Percentiles rank a stretch among this genome's conserved stretches.
Conservation (phyloP, 2,888 invertebrate species). For the Yponomeuta plumbellus region DNA sequence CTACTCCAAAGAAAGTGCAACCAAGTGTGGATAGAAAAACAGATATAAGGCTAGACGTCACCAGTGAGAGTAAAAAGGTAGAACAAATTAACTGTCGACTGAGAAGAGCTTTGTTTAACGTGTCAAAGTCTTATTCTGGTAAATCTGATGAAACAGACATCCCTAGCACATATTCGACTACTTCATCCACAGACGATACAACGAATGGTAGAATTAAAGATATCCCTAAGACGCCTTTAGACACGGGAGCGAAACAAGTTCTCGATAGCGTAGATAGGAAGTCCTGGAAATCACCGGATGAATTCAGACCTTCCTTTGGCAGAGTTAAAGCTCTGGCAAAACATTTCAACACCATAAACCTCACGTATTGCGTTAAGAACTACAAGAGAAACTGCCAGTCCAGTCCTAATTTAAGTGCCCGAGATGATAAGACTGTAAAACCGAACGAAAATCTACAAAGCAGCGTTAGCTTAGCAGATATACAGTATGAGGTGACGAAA, state of each 20-base stretch:
- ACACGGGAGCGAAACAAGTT: constrained; percentile 50
- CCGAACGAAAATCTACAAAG: constrained; percentile 43
- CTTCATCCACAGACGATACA: constrained; percentile 51
- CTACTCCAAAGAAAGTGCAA: not conserved
- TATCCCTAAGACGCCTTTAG: constrained; percentile 34
- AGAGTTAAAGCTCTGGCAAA: constrained; percentile 83
- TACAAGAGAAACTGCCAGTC: constrained; percentile 66
- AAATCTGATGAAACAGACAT: constrained; percentile 54
- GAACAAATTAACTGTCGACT: constrained; percentile 52
- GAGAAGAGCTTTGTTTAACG: constrained; percentile 48
- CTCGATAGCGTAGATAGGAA: constrained; percentile 64
- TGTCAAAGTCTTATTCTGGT: constrained; percentile 52
- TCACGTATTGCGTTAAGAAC: constrained; percentile 57
- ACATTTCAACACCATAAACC: constrained; percentile 78
- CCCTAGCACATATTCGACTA: constrained; percentile 53
- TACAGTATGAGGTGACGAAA: constrained; percentile 56
- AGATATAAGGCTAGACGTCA: constrained; percentile 49
- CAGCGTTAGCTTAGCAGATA: constrained; percentile 62
- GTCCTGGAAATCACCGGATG: constrained; percentile 83
- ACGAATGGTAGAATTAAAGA: constrained; percentile 29
- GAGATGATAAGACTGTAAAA: constrained; percentile 38
- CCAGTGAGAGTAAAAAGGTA: constrained; percentile 43
- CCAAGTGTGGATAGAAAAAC: constrained; percentile 32
- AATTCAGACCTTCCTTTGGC: constrained; percentile 80
- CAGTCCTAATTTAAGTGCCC: constrained; percentile 63